A percentile compares a stretch with the other conserved stretches of the same genome.
Evolutionary conservation across 1,140 invertebrate genomes (phyloP).

Genomic region (Coelopa frigida): DNA sequence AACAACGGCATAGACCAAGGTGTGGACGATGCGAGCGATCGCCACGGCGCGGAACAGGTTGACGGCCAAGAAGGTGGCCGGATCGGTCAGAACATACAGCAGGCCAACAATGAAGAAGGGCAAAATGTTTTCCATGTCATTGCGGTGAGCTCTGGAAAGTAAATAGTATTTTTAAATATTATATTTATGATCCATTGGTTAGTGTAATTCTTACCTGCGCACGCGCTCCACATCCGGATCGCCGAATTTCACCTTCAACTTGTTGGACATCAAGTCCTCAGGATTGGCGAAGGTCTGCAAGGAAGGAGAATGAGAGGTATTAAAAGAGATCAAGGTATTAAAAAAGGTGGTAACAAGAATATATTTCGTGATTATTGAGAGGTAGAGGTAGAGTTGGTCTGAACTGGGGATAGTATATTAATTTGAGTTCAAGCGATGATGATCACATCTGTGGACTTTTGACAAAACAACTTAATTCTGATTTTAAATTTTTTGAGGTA

Average conservation of each 20-base stretch:
- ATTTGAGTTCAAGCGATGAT: no score
- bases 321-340: neutral
- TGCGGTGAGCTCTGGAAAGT: conserved; percentile 55
- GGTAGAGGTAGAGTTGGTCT: no score
- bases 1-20: conserved; percentile 52
- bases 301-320: conserved; percentile 9
- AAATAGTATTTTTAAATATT: neutral
- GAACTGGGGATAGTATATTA: no score
- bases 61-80: conserved; percentile 48
- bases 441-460: no score
- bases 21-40: conserved; percentile 53
- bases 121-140: conserved; percentile 63
- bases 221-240: conserved; percentile 54
- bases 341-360: no score
- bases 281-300: conserved; percentile 53
- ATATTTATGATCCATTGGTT: neutral
- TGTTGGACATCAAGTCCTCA: conserved; percentile 48
- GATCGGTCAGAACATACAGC: conserved; percentile 55
- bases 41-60: conserved; percentile 55
- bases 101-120: conserved; percentile 55
- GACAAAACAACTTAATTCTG: no score
- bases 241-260: conserved; percentile 46
- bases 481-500: no score
- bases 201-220: conserved; percentile 24
- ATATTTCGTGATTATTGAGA: no score